Base-by-base conservation (phyloP, 2,888 invertebrate genomes). In the Stenolophus ochropezus region DNA sequence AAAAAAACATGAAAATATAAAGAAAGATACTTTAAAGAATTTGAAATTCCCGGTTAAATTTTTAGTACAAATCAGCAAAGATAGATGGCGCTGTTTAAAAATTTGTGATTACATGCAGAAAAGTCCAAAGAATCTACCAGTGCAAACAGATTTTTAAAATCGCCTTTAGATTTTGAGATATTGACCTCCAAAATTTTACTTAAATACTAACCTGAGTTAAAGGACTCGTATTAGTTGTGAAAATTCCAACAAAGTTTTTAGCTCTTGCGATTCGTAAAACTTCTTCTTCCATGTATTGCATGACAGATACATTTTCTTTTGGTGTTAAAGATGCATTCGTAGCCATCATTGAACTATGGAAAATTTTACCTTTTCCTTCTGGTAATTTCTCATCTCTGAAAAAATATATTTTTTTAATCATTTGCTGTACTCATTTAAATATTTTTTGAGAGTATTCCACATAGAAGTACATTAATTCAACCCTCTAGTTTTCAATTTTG, bases 311-410 rank as follows among this genome's bases (percentile, higher is more conserved):
- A 86, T 96, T 96, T 86, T 96, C 95, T 71, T 93, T 93, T 0
- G 95, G 87, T 81, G 90, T 91, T 53, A 96, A 88, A 0, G 91
- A 88, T 8, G 92, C 90, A 83, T 92, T 92, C 0, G 96, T 96
- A 0, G 94, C 95, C 96, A 97, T 96, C 96, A 97, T 96, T 88
- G 95, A 96, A 0, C 94, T 94, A 86, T 97, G 96, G 0, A 96
- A 90, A 56, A 96, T 92, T 85, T 92, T 91, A n/a, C 94, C 94
- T 84, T 91, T 89, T 16, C 93, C 94, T 84, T 91, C 89, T 0
- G 94, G 94, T 75, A 94, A 88, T 85, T 91, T 90, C 49, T 89
- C 89, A 61, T 93, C 92, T 84, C 93, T 92, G 83, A 16, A 85
- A 84, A 14, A 4, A 51, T 16, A 33, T 33, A 33, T 33, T 33